Base-by-base conservation (phyloP, 2,888 invertebrate species). In the Liposcelis brunnea region DNA sequence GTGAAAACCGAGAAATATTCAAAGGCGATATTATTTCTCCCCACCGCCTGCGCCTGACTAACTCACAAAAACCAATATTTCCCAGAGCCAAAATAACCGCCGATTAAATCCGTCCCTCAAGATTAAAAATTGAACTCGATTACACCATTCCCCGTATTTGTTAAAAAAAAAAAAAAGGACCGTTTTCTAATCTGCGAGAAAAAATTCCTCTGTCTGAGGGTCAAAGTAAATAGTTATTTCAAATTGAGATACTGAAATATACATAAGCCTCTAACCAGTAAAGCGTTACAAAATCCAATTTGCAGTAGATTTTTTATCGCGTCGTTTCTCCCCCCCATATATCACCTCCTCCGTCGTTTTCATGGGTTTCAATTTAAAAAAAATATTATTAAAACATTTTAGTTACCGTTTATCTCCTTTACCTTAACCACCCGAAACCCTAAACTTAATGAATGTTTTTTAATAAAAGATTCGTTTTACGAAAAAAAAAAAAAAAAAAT, bases 241-340 rank as follows among this genome's bases (percentile, higher is more conserved):
- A 21, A 40, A 40, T 40, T 40, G 40, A 40, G 40, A 40, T 19
- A 21, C 40, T 40, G 40, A 40, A 40, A 40, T 40, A 40, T 40
- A 40, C 40, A 40, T 40, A 19, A 14, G 40, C 11, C 11, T 19
- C 18, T 14, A 16, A 40, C 40, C 21, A 21, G 26, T 26, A 26
- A 26, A 26, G 26, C 26, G 26, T 26, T 21, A 40, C 40, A 21
- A 19, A 40, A 40, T 40, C 40, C 40, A 40, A 40, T 40, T 40
- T 40, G 40, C 40, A 40, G 40, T 40, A 18, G 16, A 40, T 40
- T 40, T 40, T 40, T 40, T 40, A 40, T 40, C 40, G 40, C 19
- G 35, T 35, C 35, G 35, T 35, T 40, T 19, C 7, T 11, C 11
- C 16, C 40, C 15, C 40, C 40, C 15, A 19, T 19, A 19, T n/a